Base-by-base conservation (phyloP, 30 jellyfish, hydroid and myxozoan species). In the Morbakka virulenta region DNA sequence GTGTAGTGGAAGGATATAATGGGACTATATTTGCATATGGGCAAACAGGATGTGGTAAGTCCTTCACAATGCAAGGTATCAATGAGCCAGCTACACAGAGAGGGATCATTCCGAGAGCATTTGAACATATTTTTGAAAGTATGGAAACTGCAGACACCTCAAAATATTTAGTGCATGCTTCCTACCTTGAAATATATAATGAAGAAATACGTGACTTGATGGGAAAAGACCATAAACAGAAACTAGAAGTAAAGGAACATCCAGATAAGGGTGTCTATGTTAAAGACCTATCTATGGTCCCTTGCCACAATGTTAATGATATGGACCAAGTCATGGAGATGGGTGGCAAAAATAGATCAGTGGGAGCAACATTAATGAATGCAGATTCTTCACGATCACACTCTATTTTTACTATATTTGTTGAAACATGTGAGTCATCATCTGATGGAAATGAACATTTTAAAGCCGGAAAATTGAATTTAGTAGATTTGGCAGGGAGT, bases 311-410 rank as follows among this genome's bases (percentile, higher is more conserved):
- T 28, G 95, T 86, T 0, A 61, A 74, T 28, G 98, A 92, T 50
- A 92, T 92, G 98, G 98, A 92, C n/a, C 85, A 88, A 22, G 95
- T 92, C 22, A 92, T 92, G 98, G 95, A 92, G 2, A 53, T 71
- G 36, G 98, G 98, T 0, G 78, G 94, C 23, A 88, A 85, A 52
- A 92, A 74, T 74, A 77, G 98, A 9, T 93, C 96, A 9, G 96
- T 86, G 12, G 98, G 98, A n/a, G 98, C 98, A 32, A 92, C 98
- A 11, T 71, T 92, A 23, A 92, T 92, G 98, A 92, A 92, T 69
- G 98, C 98, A 0, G 98, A 92, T 64, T 92, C 98, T 0, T 92
- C 98, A 6, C 47, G 98, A 67, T 92, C 98, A 53, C 98, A 92
- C 76, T 92, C 98, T 33, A 92, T 92, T 2, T 92, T 92, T 72